These are phyloP conservation scores for Gortyna flavago DNA, from an alignment of 2,888 invertebrate genomes.

Conservation along the genomic window DNA sequence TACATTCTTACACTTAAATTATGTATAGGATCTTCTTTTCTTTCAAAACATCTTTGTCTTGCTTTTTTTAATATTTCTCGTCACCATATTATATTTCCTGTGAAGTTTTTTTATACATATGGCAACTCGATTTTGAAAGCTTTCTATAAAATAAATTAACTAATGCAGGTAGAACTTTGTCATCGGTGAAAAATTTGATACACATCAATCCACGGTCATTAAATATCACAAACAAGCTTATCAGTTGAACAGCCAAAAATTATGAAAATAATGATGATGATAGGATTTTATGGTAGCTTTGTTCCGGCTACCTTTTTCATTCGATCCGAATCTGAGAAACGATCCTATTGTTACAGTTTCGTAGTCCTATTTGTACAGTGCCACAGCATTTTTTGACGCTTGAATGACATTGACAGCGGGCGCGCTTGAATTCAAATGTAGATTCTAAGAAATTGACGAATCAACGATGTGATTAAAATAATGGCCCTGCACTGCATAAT, in stretches of 20 bases:
- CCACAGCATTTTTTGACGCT: neutral
- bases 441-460: conserved; percentile 8
- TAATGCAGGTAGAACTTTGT: neutral
- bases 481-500: conserved; percentile 23
- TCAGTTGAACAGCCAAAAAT: neutral
- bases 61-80: neutral
- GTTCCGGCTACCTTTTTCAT: neutral
- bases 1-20: neutral
- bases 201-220: neutral
- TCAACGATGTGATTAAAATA: conserved; percentile 2
- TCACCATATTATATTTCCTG: neutral
- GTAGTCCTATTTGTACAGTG: neutral
- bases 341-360: neutral
- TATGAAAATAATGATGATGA: no score
- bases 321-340: neutral
- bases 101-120: neutral
- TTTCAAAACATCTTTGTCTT: neutral
- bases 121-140: neutral
- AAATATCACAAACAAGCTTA: neutral
- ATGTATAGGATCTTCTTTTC: neutral
- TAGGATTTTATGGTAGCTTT: no score
- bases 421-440: conserved; percentile 11
- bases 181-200: neutral
- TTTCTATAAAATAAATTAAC: neutral
- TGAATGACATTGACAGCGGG: neutral